These are phyloP conservation scores for Taenaris catops DNA, from an alignment of 2,888 invertebrate species.

Conservation along the genomic window DNA sequence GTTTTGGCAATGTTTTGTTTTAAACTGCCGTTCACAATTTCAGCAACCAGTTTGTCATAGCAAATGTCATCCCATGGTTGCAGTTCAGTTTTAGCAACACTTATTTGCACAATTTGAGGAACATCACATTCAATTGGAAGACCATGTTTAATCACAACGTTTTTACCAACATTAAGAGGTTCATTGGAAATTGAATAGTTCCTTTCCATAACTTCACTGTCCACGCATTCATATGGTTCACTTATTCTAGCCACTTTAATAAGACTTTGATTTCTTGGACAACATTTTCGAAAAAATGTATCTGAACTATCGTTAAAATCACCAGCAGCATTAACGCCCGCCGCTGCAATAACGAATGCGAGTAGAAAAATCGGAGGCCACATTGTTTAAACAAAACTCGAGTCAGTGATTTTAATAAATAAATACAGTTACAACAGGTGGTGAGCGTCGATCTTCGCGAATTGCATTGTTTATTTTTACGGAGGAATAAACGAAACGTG, in stretches of 20 bases:
- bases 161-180: slow-evolving; percentile 43
- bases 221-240: slow-evolving; percentile 45
- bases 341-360: slow-evolving; percentile 32
- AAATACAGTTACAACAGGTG: slow-evolving; percentile 52
- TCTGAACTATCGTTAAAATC: slow-evolving; percentile 29
- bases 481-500: slow-evolving; percentile 36
- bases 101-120: slow-evolving; percentile 34
- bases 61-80: slow-evolving; percentile 33
- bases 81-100: slow-evolving; percentile 31
- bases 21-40: slow-evolving; percentile 43
- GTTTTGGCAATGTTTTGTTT: slow-evolving; percentile 49
- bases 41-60: slow-evolving; percentile 51
- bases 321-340: slow-evolving; percentile 5
- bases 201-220: slow-evolving; percentile 34
- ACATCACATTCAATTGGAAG: slow-evolving; percentile 45
- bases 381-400: slow-evolving; percentile 37
- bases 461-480: slow-evolving; percentile 47
- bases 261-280: slow-evolving; percentile 46
- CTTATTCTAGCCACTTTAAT: slow-evolving; percentile 38
- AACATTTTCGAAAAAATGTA: slow-evolving; percentile 59
- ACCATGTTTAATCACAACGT: slow-evolving; percentile 40
- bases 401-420: slow-evolving; percentile 18
- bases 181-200: slow-evolving; percentile 38
- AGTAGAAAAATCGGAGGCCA: slow-evolving; percentile 41
- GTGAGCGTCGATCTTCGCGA: slow-evolving; percentile 45